Percentiles rank a stretch among this genome's conserved stretches.
Conservation (phyloP, 2,797 vertebrate species). For the Anomalospiza imberbis region DNA sequence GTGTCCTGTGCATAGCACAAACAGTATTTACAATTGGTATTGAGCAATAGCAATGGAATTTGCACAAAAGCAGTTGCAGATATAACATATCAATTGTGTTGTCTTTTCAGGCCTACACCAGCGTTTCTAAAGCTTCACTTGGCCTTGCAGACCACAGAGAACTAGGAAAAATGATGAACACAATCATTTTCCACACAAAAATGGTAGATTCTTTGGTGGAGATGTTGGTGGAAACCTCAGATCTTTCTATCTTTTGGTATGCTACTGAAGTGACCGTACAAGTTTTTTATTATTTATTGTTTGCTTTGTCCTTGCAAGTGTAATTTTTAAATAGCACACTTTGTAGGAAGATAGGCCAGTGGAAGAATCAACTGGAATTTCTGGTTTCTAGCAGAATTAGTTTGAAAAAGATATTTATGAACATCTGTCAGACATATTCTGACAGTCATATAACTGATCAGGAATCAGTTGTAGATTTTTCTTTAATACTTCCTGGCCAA, state of each 20-base stretch:
- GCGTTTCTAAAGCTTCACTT: constrained; percentile 95
- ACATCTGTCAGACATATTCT: neutral
- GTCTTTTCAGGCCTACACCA: constrained; percentile 89
- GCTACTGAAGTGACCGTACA: constrained; percentile 31
- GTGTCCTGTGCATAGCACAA: neutral
- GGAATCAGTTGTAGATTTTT: neutral
- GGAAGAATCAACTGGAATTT: neutral
- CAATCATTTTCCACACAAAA: constrained; percentile 99
- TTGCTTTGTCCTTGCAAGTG: neutral
- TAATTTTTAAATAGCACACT: neutral
- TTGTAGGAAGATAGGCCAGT: neutral
- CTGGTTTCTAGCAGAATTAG: neutral
- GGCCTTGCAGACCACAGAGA: constrained; percentile 94
- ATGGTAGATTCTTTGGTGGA: constrained; percentile 99
- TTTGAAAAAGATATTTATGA: neutral
- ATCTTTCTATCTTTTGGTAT: constrained; percentile 97
- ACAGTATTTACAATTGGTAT: neutral
- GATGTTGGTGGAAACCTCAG: constrained; percentile 98
- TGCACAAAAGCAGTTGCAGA: neutral
- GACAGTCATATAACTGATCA: neutral
- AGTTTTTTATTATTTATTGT: neutral
- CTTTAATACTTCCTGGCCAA: neutral
- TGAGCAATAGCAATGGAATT: neutral
- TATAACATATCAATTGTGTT: neutral
- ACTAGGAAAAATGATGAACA: constrained; percentile 99